Base-by-base conservation (phyloP, 2,888 invertebrate species). In the Synergus umbraculus region DNA sequence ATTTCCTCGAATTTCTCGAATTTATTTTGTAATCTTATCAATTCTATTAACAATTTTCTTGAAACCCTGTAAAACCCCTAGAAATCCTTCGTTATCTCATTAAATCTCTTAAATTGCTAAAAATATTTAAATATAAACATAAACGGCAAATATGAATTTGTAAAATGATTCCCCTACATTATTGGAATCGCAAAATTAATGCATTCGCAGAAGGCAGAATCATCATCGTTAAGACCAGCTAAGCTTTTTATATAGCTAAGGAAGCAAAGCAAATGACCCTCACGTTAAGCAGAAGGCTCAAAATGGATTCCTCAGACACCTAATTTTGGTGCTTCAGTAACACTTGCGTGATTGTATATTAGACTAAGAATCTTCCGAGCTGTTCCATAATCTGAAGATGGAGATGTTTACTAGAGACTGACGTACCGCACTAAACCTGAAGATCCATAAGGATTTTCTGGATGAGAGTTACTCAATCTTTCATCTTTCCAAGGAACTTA, bases 341-440 rank as follows among this genome's bases (percentile, higher is more conserved):
- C 46, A 67, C 46, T 46, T 67, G 46, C 44, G 29, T 46, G 67
- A 67, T 46, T 67, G 22, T 44, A 46, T 67, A 67, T 67, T 67
- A 67, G 22, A 67, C 67, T 64, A 13, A 29, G 64, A 29, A 67
- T 44, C 67, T 22, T 22, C 46, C 13, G 3, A 44, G 13, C 2
- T 18, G 44, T 8, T 22, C 18, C 46, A 18, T 22, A 46, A 44
- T 44, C 13, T 44, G n/a, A 44, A 67, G 12, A 46, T 46, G 22
- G 46, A 67, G 66, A 67, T 67, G 44, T 67, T 44, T 46, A 66
- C 66, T 43, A 12, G 22, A 66, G n/a, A 66, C 43, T 66, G 4
- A 18, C 13, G 44, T 22, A n/a, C n/a, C 18, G 5, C 43, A 29
- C 3, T 29, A 3, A 29, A 29, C 29, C 29, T 29, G n/a, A 43